Evolutionary conservation across 1,140 invertebrate genomes (phyloP).

Genomic region (Drosophila lowei): DNA sequence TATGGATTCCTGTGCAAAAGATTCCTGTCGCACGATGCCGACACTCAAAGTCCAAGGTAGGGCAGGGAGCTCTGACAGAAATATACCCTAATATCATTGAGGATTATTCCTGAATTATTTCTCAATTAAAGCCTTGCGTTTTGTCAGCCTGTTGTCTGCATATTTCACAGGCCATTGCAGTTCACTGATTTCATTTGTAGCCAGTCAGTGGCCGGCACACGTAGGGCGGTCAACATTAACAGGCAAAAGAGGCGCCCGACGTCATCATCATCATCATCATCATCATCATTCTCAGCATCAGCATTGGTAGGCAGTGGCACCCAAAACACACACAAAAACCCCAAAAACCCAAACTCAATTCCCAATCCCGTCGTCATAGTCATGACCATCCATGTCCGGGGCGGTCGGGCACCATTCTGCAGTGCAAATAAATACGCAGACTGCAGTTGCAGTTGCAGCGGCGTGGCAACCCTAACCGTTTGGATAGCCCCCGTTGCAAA

Average conservation of each 20-base stretch:
- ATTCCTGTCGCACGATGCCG: background rate
- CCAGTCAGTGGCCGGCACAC: constrained; percentile 39
- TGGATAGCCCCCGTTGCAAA: constrained; percentile 61
- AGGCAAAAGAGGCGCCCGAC: constrained; percentile 7
- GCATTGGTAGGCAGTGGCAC: background rate
- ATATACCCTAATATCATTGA: constrained; percentile 14
- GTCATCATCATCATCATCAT: constrained; percentile 35
- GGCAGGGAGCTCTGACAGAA: too few species aligned
- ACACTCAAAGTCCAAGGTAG: background rate
- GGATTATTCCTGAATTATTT: background rate
- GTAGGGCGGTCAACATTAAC: constrained; percentile 70
- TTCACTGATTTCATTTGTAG: constrained; percentile 40
- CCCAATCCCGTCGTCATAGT: constrained; percentile 25
- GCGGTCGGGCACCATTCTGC: constrained; percentile 20
- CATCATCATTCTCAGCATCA: constrained; percentile 6
- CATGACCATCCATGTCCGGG: constrained; percentile 12
- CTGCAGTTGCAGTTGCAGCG: constrained; percentile 40
- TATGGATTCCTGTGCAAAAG: constrained; percentile 1
- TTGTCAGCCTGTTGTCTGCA: constrained; percentile 35
- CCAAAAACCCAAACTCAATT: constrained; percentile 38
- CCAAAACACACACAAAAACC: background rate
- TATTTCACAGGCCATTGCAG: constrained; percentile 41
- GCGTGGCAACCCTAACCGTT: constrained; percentile 39
- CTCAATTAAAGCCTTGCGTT: constrained; percentile 21
- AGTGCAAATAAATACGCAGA: constrained; percentile 68